Conservation (phyloP, 2,888 invertebrate species). For the Boloria euphrosyne region DNA sequence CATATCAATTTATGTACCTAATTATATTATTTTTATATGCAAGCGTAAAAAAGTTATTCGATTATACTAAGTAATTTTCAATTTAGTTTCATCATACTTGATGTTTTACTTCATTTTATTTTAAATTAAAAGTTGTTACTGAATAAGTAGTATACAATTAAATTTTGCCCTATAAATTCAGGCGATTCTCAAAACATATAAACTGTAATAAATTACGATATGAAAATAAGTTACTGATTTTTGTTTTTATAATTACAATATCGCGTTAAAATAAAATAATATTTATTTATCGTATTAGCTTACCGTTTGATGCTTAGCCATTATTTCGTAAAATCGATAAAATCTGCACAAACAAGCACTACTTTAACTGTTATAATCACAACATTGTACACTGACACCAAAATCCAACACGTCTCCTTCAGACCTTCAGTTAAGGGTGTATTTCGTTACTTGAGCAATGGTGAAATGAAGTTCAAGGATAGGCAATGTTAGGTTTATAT, state of each 20-base stretch:
- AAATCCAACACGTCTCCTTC: constrained; percentile 47
- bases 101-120: too few relatives aligned
- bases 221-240: too few relatives aligned
- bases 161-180: too few relatives aligned
- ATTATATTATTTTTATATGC: background rate
- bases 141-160: too few relatives aligned
- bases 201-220: too few relatives aligned
- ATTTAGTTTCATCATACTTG: too few relatives aligned
- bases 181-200: too few relatives aligned
- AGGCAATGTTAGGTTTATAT: constrained; percentile 69
- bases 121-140: too few relatives aligned
- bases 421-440: constrained; percentile 43
- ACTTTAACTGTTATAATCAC: constrained; percentile 26
- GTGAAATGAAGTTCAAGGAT: constrained; percentile 81
- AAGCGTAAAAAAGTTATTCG: too few relatives aligned
- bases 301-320: constrained; percentile 67
- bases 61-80: too few relatives aligned
- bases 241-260: too few relatives aligned
- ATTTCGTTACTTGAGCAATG: constrained; percentile 45
- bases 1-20: background rate
- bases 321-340: constrained; percentile 51
- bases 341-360: constrained; percentile 56
- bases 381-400: constrained; percentile 36
- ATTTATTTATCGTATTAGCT: constrained; percentile 45
- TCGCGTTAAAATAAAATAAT: background rate